Conservation (phyloP, 2,888 invertebrate genomes). For the Adela reaumurella region DNA sequence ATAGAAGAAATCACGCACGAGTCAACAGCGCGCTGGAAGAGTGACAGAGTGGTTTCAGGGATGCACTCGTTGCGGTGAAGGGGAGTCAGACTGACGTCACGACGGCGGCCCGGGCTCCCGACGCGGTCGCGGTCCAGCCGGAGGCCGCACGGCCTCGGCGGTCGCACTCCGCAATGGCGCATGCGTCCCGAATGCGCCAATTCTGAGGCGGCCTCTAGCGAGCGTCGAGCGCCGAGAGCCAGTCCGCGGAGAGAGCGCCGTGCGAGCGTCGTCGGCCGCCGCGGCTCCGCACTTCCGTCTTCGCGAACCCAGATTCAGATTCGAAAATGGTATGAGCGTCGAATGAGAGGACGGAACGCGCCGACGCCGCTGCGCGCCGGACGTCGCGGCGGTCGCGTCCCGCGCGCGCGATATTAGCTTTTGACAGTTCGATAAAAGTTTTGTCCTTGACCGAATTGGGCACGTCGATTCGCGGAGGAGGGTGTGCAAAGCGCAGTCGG, state of each 20-base stretch:
- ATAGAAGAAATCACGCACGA: no score
- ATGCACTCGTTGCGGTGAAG: no score
- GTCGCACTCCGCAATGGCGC: conserved; percentile 4
- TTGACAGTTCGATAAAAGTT: conserved; percentile 1
- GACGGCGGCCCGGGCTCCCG: not conserved
- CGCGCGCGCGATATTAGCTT: not conserved
- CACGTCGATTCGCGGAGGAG: not conserved
- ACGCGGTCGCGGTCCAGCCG: not conserved
- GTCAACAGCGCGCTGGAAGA: no score
- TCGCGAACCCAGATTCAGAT: not conserved
- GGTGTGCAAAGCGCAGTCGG: not conserved
- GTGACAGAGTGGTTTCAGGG: no score
- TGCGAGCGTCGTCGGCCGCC: not conserved
- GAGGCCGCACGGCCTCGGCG: not conserved
- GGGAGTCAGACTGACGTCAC: no score
- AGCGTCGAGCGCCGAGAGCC: conserved; percentile 11
- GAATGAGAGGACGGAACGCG: conserved; percentile 1
- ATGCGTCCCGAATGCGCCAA: conserved; percentile 12
- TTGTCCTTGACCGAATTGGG: not conserved
- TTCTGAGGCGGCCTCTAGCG: conserved; percentile 3
- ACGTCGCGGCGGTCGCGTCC: conserved; percentile 5
- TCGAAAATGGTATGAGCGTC: not conserved
- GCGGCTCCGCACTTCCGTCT: not conserved
- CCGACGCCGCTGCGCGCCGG: conserved; percentile 4
- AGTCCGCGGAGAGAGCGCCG: conserved; percentile 9